Evolutionary conservation across 1,140 invertebrate species (phyloP).

Genomic region (Brachionus plicatilis): DNA sequence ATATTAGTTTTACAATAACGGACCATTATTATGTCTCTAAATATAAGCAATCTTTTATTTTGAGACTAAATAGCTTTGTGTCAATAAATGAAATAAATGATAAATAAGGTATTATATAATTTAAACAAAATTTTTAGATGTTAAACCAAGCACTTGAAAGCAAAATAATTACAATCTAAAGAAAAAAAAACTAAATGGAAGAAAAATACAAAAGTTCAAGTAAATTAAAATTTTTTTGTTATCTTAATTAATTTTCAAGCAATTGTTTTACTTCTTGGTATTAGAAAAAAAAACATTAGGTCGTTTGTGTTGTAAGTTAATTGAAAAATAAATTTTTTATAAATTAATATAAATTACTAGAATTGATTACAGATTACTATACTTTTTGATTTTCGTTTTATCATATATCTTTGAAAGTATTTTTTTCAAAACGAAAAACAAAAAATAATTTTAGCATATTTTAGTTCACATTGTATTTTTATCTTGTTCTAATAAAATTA

Average conservation of each 20-base stretch:
- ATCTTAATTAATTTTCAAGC: background rate
- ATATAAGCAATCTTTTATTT: background rate
- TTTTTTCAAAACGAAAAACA: background rate
- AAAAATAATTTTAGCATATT: background rate
- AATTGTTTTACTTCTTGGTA: background rate
- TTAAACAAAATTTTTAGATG: background rate
- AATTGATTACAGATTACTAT: too few relatives aligned
- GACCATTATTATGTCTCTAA: background rate
- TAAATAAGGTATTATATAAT: background rate
- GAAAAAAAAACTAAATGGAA: background rate
- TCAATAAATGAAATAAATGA: background rate
- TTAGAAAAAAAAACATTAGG: background rate
- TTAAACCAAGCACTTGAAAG: background rate
- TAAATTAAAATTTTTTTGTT: background rate
- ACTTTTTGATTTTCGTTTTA: background rate
- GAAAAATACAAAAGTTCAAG: background rate
- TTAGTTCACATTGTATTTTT: background rate
- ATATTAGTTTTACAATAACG: background rate
- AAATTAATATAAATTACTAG: too few relatives aligned
- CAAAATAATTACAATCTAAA: background rate
- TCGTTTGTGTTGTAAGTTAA: too few relatives aligned
- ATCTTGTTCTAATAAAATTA: background rate
- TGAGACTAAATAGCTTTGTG: background rate
- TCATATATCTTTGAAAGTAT: background rate
- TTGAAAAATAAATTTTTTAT: background rate